Base-by-base conservation (phyloP, 2,797 vertebrate species). In the Rhinatrema bivittatum region DNA sequence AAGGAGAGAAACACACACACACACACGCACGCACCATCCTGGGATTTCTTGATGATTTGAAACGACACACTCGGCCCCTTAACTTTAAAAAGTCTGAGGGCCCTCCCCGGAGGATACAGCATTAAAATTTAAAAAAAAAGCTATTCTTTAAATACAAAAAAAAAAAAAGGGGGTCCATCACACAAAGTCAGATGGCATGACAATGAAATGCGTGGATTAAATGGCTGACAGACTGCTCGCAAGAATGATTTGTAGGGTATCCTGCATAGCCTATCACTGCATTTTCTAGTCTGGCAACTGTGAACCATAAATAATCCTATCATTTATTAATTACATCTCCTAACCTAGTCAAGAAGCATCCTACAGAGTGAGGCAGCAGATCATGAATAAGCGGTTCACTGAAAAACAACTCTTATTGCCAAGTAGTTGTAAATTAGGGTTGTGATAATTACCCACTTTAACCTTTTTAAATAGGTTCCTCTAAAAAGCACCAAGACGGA, bases 231-330 rank as follows among this genome's bases (percentile, higher is more conserved):
- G n/a, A n/a, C n/a, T n/a, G 57, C 58, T 62, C 53, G 39, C n/a
- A 33, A 70, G 60, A 62, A 65, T 37, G 42, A 50, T 58, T 62
- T 61, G n/a, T n/a, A n/a, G n/a, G 70, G 44, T 62, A 35, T 66
- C 76, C 56, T 66, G 61, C 50, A 19, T 60, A 69, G 62, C 58
- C 16, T 65, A 72, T 74, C 70, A 60, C 66, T 78, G 72, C 78
- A 60, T 60, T 72, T 75, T 44, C 48, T 61, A 73, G 70, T 78
- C 76, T 75, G 73, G 65, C 74, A 72, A n/a, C 73, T 46, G 0
- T 70, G 74, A 80, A 81, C 81, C 80, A 79, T 78, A 81, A 83
- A 86, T 82, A 83, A 84, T 82, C 74, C 78, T 74, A 76, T 72
- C 68, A 81, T 81, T 78, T 80, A 82, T 84, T 82, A 78, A 80